phyloP scores from a whole-genome alignment of 2,888 invertebrate genomes.

The Melinaea menophilus region DNA sequence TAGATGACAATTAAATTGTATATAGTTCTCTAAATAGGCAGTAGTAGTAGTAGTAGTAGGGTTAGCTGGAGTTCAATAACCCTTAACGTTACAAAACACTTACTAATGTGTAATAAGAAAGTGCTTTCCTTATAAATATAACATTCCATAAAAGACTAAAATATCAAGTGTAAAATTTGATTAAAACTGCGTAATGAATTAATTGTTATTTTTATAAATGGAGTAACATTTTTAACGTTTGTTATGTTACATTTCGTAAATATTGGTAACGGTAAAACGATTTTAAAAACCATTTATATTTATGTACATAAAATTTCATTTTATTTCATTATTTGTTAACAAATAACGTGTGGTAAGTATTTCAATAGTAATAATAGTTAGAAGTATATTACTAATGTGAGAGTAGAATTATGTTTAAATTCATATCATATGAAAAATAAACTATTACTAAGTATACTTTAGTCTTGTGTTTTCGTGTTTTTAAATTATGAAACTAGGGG shows the following conservation, averaged over 20 bases:
- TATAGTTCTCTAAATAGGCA: background rate
- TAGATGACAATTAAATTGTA: background rate
- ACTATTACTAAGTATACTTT: too few species aligned
- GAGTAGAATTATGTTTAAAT: background rate
- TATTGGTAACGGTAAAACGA: background rate
- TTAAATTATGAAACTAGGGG: too few species aligned
- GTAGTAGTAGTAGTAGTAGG: too few species aligned
- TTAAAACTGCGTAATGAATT: too few species aligned
- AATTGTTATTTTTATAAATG: too few species aligned
- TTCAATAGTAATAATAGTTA: background rate
- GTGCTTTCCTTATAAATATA: too few species aligned
- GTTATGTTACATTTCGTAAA: background rate
- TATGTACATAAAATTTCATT: conserved; percentile 2
- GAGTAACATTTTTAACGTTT: too few species aligned
- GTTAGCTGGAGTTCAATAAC: background rate
- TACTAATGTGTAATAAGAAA: too few species aligned
- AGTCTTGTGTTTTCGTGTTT: too few species aligned
- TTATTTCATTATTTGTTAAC: background rate
- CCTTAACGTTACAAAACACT: background rate
- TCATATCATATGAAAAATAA: too few species aligned
- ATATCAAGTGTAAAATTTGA: too few species aligned
- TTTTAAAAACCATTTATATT: conserved; percentile 1
- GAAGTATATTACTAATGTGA: background rate
- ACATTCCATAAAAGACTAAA: too few species aligned
- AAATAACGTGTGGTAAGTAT: background rate